These are phyloP conservation scores for Hoplostethus mediterraneus DNA, from an alignment of 2,797 vertebrate genomes.

Conservation along the genomic window DNA sequence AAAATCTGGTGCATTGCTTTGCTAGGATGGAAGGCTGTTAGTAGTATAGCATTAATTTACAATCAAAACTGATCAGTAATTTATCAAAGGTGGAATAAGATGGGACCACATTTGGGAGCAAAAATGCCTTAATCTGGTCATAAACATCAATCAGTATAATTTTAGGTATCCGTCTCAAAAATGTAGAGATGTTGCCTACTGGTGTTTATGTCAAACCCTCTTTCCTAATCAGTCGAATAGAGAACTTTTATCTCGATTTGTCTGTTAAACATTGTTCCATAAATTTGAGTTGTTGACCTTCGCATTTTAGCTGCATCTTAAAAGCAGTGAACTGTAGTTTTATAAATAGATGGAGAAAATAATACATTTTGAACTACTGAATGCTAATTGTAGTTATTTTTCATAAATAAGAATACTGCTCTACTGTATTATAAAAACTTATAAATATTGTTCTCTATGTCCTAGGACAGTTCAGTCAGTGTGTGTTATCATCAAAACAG, in stretches of 20 bases:
- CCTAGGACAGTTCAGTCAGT: slow-evolving; percentile 4
- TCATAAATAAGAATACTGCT: neutral
- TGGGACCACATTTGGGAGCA: neutral
- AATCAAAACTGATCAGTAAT: neutral
- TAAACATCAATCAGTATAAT: too few species aligned
- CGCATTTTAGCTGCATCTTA: neutral
- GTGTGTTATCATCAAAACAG: slow-evolving; percentile 3
- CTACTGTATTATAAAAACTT: neutral
- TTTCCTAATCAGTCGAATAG: too few species aligned
- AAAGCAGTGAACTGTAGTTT: too few species aligned
- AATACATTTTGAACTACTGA: too few species aligned
- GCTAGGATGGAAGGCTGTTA: neutral
- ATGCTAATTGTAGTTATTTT: too few species aligned
- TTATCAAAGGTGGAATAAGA: neutral
- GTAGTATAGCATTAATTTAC: neutral
- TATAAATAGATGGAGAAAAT: too few species aligned
- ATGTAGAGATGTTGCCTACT: too few species aligned
- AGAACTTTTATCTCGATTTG: neutral
- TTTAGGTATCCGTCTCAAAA: too few species aligned
- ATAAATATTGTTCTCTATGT: neutral
- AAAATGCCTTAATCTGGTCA: neutral
- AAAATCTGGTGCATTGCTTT: neutral
- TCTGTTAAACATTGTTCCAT: neutral
- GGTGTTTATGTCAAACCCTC: too few species aligned
- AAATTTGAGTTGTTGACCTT: neutral